Conservation (phyloP, 2,888 invertebrate species). For the Caenorhabditis angaria region DNA sequence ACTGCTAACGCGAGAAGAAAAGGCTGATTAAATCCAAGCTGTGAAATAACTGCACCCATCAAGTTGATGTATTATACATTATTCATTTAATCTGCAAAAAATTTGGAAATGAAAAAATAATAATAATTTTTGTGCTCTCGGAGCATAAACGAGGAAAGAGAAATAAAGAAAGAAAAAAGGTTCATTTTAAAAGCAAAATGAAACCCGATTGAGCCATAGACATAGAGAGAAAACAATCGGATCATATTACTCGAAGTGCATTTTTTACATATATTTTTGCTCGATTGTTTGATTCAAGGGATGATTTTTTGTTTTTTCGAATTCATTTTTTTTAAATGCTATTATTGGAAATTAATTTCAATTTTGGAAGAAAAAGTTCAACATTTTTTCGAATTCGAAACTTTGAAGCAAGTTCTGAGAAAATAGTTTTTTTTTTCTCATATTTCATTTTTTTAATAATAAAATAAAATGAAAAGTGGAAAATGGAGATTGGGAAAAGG, state of each 20-base stretch:
- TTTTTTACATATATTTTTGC: no score
- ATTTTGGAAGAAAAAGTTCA: no score
- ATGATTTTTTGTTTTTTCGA: no score
- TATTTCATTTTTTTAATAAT: neutral
- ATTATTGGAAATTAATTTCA: no score
- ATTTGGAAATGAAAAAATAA: neutral
- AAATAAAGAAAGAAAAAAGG: neutral
- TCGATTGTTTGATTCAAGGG: no score
- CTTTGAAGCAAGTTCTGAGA: no score
- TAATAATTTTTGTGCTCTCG: no score
- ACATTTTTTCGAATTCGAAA: no score
- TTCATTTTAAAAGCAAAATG: neutral
- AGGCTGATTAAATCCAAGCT: slow-evolving; percentile 58
- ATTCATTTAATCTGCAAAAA: slow-evolving; percentile 23
- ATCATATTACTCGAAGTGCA: slow-evolving; percentile 3
- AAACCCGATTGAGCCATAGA: neutral
- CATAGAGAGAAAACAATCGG: slow-evolving; percentile 3
- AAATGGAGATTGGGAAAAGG: no score
- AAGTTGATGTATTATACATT: slow-evolving; percentile 14
- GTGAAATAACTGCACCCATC: slow-evolving; percentile 57
- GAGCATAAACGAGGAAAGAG: neutral
- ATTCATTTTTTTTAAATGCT: no score
- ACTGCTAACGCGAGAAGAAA: slow-evolving; percentile 47
- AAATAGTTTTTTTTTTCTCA: neutral
- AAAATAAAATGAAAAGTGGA: neutral